Conservation (phyloP, 1,140 invertebrate genomes). For the Planococcus citri region DNA sequence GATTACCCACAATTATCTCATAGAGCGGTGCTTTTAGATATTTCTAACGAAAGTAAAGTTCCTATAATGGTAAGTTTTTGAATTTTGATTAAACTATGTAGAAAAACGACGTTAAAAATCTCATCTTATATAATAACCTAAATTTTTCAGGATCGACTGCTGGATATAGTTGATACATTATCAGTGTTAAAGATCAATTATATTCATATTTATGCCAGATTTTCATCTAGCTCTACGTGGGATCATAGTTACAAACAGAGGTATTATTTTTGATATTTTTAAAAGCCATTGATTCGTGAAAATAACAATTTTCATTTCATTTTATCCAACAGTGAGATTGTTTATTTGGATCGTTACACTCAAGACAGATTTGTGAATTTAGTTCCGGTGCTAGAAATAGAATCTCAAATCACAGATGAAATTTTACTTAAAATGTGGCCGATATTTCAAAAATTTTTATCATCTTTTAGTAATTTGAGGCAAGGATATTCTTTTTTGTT, state of each 20-base stretch:
- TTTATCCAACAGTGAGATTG: conserved; percentile 40
- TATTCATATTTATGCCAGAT: conserved; percentile 42
- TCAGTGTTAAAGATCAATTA: conserved; percentile 50
- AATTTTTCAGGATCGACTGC: conserved; percentile 40
- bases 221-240: conserved; percentile 39
- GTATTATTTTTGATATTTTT: conserved; percentile 29
- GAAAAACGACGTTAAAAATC: background rate
- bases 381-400: conserved; percentile 48
- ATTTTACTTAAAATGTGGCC: conserved; percentile 44
- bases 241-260: conserved; percentile 41
- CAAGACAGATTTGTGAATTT: conserved; percentile 39
- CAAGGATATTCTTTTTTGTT: conserved; percentile 12
- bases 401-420: conserved; percentile 40
- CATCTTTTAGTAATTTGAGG: conserved; percentile 35
- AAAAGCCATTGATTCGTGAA: background rate
- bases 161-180: conserved; percentile 43
- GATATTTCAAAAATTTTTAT: conserved; percentile 42
- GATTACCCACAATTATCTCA: conserved; percentile 47
- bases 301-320: conserved; percentile 25
- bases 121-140: too few relatives aligned
- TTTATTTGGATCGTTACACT: conserved; percentile 51
- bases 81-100: background rate
- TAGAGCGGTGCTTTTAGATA: conserved; percentile 47
- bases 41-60: conserved; percentile 45
- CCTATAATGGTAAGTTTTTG: conserved; percentile 39